Evolutionary conservation across 2,797 vertebrate species (phyloP).

Genomic region (Leptoclinus maculatus): DNA sequence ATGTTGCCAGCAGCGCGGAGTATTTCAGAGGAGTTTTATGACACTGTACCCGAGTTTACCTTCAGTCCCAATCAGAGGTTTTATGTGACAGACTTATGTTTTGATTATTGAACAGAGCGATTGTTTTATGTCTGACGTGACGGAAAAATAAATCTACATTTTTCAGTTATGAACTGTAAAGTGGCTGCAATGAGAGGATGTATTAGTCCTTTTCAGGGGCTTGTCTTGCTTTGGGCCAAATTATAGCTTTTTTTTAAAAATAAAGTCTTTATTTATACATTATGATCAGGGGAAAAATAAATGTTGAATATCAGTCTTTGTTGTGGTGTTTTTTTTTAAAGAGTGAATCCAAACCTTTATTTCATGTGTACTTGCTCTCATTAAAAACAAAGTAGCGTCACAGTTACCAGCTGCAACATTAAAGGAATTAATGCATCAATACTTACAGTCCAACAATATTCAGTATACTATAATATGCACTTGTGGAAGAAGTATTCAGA

Average conservation of each 20-base stretch:
- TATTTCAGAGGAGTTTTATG: not conserved
- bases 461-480: not conserved
- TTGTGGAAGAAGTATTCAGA: not conserved
- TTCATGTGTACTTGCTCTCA: no score
- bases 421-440: not conserved
- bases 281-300: slow-evolving; percentile 58
- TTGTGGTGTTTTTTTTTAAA: not conserved
- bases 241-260: slow-evolving; percentile 50
- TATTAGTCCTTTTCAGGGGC: slow-evolving; percentile 42
- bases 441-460: not conserved
- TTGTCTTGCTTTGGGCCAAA: slow-evolving; percentile 65
- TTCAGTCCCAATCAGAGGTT: not conserved
- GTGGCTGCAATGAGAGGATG: slow-evolving; percentile 19
- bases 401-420: not conserved
- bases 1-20: not conserved
- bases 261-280: slow-evolving; percentile 67
- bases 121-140: slow-evolving; percentile 9
- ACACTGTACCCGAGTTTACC: slow-evolving; percentile 27
- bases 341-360: not conserved
- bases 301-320: slow-evolving; percentile 44
- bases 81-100: slow-evolving; percentile 1
- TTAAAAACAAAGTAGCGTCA: not conserved
- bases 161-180: slow-evolving; percentile 47
- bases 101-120: not conserved
- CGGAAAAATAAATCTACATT: not conserved